Evolutionary conservation across 2,113 vertebrate species (phyloP).

Genomic region (Prochilodus magdalenae): DNA sequence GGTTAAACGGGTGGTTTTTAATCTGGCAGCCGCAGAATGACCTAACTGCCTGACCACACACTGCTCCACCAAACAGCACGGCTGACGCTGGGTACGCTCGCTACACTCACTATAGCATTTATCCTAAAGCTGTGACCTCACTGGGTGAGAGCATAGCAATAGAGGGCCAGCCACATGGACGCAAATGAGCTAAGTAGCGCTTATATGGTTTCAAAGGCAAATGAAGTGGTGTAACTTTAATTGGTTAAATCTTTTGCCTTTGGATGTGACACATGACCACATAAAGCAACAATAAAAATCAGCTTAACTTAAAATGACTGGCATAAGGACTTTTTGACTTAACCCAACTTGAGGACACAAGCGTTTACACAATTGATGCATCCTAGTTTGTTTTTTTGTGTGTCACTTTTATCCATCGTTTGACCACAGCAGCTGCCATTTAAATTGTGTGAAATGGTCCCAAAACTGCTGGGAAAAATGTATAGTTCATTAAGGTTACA

Average conservation of each 20-base stretch:
- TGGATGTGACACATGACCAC: background rate
- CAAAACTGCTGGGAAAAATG: no score
- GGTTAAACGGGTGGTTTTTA: slow-evolving; percentile 47
- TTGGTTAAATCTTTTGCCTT: background rate
- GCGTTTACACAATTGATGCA: no score
- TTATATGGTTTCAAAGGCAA: background rate
- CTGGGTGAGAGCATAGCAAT: slow-evolving; percentile 63
- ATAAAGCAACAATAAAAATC: background rate
- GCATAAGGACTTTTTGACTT: no score
- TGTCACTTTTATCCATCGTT: no score
- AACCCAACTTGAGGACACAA: no score
- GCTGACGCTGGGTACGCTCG: slow-evolving; percentile 59
- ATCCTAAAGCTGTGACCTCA: slow-evolving; percentile 69
- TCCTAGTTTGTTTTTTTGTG: no score
- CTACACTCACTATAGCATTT: slow-evolving; percentile 61
- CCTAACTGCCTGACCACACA: slow-evolving; percentile 73
- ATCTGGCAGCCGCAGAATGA: slow-evolving; percentile 64
- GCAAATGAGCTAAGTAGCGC: slow-evolving; percentile 30
- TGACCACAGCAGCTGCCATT: no score
- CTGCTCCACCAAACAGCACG: slow-evolving; percentile 62
- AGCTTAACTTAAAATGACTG: no score
- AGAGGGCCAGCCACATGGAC: slow-evolving; percentile 49
- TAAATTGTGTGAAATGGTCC: no score
- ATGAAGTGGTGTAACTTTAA: background rate
- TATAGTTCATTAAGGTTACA: no score